Base-by-base conservation (phyloP, 64 coral and sea anemone genomes). In the Stichodactyla helianthus region DNA sequence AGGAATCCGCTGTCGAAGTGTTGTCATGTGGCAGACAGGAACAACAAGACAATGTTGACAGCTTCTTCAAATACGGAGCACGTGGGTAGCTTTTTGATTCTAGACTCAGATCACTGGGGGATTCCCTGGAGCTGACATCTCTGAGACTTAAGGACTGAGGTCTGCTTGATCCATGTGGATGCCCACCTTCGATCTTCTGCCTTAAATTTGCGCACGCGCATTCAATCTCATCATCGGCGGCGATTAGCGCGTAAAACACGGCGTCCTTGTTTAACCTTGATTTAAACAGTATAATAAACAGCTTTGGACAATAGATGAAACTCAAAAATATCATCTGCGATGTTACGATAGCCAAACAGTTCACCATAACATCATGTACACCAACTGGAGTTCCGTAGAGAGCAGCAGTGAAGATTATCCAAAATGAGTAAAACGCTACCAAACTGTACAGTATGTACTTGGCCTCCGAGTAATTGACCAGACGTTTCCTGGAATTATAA, bases 291-390 rank as follows among this genome's bases (percentile, higher is more conserved):
- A 98, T 64, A 23, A 94, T 71, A 78, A 88, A 89, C 7, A 89
- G 7, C 87, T 98, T 98, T 6, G 95, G 92, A 65, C 89, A 92
- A 87, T 92, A 94, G n/a, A 94, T 86, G 9, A 92, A 86, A 25
- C 79, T 15, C 14, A 98, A 85, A 59, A 98, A 91, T 15, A 79
- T 80, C 85, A 94, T 59, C 51, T 91, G 93, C 6, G 92, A 94
- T 53, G 87, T 83, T 11, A 89, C 70, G 61, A 92, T 92, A 5
- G 92, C 89, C 56, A 94, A 89, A 52, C 89, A 94, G 54, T 70
- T 91, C 22, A 98, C 59, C 20, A 82, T 84, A 12, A 92, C 83
- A 77, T 85, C 53, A 53, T 88, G 76, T 7, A 65, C 65, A 13
- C 84, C 82, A 28, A 35, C 82, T 27, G 95, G 87, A 53, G 87